These are phyloP conservation scores for Heliocidaris erythrogramma DNA, from an alignment of 35 echinoderm and acorn worm genomes.

Conservation along the genomic window DNA sequence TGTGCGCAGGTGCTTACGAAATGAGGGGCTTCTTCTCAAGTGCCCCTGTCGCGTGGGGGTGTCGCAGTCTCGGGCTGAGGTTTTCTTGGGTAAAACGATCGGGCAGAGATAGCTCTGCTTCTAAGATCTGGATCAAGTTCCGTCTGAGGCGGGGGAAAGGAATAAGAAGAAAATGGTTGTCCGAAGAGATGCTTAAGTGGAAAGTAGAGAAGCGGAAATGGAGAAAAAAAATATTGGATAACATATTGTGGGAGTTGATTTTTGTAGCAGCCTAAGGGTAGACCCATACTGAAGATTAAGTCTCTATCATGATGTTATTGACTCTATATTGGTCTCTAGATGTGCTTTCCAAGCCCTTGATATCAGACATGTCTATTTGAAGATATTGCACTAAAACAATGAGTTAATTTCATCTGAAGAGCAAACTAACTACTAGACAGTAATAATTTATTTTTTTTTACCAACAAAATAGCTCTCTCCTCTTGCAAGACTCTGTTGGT, in stretches of 20 bases:
- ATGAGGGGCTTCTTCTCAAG: slow-evolving; percentile 8
- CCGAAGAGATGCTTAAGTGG: background rate
- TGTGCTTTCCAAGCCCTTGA: background rate
- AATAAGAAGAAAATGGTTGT: background rate
- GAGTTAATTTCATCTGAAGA: background rate
- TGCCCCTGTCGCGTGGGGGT: slow-evolving; percentile 2
- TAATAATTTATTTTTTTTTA: too few relatives aligned
- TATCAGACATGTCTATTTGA: background rate
- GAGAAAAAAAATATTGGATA: background rate
- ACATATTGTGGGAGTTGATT: background rate
- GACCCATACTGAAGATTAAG: background rate
- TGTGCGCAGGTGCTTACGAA: slow-evolving; percentile 30
- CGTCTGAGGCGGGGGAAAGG: background rate
- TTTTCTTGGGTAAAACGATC: slow-evolving; percentile 2
- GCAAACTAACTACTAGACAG: too few relatives aligned
- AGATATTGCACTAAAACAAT: background rate
- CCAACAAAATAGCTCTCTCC: too few relatives aligned
- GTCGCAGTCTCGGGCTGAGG: background rate
- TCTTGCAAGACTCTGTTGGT: too few relatives aligned
- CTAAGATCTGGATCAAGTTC: background rate
- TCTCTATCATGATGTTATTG: too few relatives aligned
- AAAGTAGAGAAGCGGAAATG: background rate
- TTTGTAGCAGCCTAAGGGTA: background rate
- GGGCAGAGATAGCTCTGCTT: background rate
- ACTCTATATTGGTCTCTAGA: too few relatives aligned